Conservation (phyloP, 30 jellyfish, hydroid and myxozoan species). For the Rhopilema esculentum region DNA sequence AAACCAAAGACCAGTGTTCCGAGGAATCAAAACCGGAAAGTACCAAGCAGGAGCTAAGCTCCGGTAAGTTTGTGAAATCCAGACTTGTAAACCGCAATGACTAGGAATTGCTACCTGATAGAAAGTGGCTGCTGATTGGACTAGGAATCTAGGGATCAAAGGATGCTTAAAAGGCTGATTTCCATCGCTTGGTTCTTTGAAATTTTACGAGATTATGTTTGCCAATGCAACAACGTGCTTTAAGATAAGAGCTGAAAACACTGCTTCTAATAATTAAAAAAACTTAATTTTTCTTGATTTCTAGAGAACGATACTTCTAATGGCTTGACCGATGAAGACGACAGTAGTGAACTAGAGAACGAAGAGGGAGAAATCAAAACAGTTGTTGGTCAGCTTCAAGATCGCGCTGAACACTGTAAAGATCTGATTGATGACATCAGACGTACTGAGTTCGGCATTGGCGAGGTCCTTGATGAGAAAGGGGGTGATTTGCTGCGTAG, state of each 20-base stretch:
- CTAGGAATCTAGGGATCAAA: background rate
- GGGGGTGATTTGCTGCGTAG: slow-evolving; percentile 43
- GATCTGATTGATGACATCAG: slow-evolving; percentile 73
- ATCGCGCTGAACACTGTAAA: slow-evolving; percentile 55
- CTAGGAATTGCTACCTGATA: no score
- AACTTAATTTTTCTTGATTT: background rate
- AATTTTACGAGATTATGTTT: no score
- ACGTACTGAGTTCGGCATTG: slow-evolving; percentile 80
- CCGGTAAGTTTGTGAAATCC: no score
- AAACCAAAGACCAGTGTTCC: no score
- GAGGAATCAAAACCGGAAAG: no score
- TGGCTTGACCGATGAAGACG: background rate
- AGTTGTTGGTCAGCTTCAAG: background rate
- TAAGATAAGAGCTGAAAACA: no score
- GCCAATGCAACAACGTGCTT: no score
- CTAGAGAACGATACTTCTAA: background rate
- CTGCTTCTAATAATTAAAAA: no score
- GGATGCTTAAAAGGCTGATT: background rate
- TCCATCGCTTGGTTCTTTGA: no score
- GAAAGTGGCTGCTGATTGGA: no score
- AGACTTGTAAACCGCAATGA: no score
- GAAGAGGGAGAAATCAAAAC: slow-evolving; percentile 7
- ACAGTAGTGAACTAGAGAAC: slow-evolving; percentile 6
- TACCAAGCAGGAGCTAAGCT: no score
- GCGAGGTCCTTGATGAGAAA: slow-evolving; percentile 65